Percentiles rank a stretch among this genome's conserved stretches.
These are phyloP conservation scores for Catostylus mosaicus DNA, from an alignment of 30 jellyfish, hydroid and myxozoan species.

Conservation along the genomic window DNA sequence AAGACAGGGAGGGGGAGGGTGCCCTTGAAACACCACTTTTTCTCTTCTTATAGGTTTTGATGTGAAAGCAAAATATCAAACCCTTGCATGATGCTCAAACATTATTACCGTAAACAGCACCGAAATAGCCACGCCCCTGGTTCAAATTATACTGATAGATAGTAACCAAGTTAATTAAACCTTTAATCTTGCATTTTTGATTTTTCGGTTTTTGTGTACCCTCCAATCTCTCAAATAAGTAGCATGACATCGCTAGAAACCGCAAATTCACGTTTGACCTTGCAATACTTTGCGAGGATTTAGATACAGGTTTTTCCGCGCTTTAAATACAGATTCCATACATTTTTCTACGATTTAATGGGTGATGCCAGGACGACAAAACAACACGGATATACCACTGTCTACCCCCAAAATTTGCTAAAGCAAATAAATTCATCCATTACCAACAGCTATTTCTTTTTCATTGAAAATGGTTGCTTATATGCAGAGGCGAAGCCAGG, in stretches of 20 bases:
- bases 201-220: neutral
- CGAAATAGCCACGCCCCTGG: neutral
- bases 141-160: neutral
- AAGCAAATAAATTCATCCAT: too few species aligned
- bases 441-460: too few species aligned
- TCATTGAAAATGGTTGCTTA: too few species aligned
- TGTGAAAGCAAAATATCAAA: too few species aligned
- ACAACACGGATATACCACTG: neutral
- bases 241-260: neutral
- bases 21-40: too few species aligned
- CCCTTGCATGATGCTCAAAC: too few species aligned
- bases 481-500: too few species aligned
- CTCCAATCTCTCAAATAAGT: neutral
- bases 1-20: too few species aligned
- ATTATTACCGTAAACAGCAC: neutral
- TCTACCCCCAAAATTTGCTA: too few species aligned
- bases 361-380: neutral
- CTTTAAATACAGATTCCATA: neutral
- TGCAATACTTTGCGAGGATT: neutral
- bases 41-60: too few species aligned
- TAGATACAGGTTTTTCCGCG: neutral
- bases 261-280: slow-evolving; percentile 9
- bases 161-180: neutral
- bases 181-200: neutral
- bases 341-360: neutral